A percentile compares a stretch with the other conserved stretches of the same genome.
These are phyloP conservation scores for Uropetala carovei DNA, from an alignment of 2,888 invertebrate genomes.

Conservation along the genomic window DNA sequence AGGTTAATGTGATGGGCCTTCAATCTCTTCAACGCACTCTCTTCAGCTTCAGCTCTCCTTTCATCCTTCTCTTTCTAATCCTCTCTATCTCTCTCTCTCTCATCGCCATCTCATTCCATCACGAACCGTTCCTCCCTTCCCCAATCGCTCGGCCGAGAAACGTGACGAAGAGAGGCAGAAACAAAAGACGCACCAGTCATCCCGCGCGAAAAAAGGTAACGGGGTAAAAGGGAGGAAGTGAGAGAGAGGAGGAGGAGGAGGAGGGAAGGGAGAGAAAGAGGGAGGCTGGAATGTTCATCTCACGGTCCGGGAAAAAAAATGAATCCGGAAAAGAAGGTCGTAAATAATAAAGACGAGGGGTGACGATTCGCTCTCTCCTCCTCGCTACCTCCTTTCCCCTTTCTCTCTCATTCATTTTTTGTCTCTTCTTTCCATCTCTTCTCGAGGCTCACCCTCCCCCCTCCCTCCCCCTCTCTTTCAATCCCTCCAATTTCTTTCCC, in stretches of 20 bases:
- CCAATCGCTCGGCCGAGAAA: background rate
- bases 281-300: background rate
- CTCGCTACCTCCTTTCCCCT: background rate
- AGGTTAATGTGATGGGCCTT: no score
- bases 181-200: background rate
- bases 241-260: background rate
- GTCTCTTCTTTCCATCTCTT: no score
- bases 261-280: background rate
- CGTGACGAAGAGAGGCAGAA: background rate
- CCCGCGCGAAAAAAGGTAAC: no score
- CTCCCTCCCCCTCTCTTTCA: background rate
- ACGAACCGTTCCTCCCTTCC: background rate
- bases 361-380: background rate
- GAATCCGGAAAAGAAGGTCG: slow-evolving; percentile 1
- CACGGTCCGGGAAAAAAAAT: background rate
- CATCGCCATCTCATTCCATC: background rate
- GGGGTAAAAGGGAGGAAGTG: no score
- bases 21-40: background rate
- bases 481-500: background rate
- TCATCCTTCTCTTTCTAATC: background rate
- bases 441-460: no score
- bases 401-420: background rate
- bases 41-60: background rate
- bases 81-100: background rate
- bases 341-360: background rate